Conservation (phyloP, 2,888 invertebrate genomes). For the Leptinotarsa juncta region DNA sequence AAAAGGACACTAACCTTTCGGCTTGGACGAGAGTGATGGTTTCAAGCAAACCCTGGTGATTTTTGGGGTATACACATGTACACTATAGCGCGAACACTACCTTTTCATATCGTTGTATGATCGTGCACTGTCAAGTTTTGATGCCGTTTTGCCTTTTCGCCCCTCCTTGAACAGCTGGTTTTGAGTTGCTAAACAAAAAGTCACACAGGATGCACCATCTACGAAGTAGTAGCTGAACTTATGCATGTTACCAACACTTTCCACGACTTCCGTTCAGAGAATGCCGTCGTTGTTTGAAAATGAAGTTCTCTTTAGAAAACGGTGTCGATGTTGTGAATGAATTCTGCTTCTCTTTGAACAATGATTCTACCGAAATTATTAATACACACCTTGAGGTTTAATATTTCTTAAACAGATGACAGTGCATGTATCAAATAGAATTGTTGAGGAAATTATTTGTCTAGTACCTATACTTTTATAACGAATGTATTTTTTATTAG, state of each 20-base stretch:
- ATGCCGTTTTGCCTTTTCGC: slow-evolving; percentile 49
- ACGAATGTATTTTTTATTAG: too few species aligned
- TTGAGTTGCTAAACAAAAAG: slow-evolving; percentile 41
- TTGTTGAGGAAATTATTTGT: neutral
- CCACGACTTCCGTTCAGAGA: too few species aligned
- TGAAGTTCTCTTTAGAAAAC: too few species aligned
- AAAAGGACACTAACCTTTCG: slow-evolving; percentile 49
- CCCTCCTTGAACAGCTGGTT: slow-evolving; percentile 59
- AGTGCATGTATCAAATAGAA: neutral
- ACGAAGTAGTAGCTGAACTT: slow-evolving; percentile 1
- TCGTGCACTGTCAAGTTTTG: slow-evolving; percentile 51
- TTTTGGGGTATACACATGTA: slow-evolving; percentile 46
- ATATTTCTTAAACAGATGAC: neutral
- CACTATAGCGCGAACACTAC: slow-evolving; percentile 49
- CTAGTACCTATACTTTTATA: too few species aligned
- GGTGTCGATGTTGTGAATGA: too few species aligned
- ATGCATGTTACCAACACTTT: too few species aligned
- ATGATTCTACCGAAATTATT: too few species aligned
- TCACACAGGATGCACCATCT: slow-evolving; percentile 34
- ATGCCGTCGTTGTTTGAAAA: too few species aligned
- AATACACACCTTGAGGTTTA: too few species aligned
- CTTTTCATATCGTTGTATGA: slow-evolving; percentile 52
- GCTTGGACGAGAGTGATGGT: slow-evolving; percentile 34
- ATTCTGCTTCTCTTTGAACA: too few species aligned
- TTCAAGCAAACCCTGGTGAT: slow-evolving; percentile 42